These are phyloP conservation scores for Hyalella azteca DNA, from an alignment of 2,888 invertebrate species.

Conservation along the genomic window DNA sequence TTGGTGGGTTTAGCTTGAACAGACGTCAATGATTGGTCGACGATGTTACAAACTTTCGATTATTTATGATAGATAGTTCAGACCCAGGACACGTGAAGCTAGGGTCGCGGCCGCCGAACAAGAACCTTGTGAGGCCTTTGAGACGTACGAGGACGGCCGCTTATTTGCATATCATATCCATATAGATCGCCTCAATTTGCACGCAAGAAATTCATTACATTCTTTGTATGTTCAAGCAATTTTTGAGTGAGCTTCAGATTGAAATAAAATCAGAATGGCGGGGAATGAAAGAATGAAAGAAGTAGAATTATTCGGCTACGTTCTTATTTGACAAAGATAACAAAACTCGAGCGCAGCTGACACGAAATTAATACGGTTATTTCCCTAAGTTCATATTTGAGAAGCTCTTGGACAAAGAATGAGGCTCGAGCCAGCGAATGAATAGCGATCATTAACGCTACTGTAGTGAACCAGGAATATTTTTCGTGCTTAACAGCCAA, in stretches of 20 bases:
- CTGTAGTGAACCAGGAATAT: too few species aligned
- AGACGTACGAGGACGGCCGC: too few species aligned
- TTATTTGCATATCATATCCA: slow-evolving; percentile 34
- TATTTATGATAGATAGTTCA: too few species aligned
- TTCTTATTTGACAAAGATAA: slow-evolving; percentile 19
- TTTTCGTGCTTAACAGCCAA: too few species aligned
- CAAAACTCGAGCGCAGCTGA: slow-evolving; percentile 13
- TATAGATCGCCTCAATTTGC: slow-evolving; percentile 37
- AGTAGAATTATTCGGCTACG: neutral
- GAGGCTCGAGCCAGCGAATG: neutral
- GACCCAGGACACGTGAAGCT: too few species aligned
- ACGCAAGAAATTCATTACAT: slow-evolving; percentile 34
- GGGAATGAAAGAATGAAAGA: neutral
- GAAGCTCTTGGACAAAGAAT: neutral
- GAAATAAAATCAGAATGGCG: slow-evolving; percentile 26
- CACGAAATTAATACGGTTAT: slow-evolving; percentile 28
- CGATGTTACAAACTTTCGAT: too few species aligned
- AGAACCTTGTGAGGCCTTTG: too few species aligned
- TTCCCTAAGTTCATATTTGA: slow-evolving; percentile 24
- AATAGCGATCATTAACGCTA: too few species aligned
- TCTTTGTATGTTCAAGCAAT: slow-evolving; percentile 27
- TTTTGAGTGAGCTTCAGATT: slow-evolving; percentile 27
- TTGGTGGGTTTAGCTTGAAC: too few species aligned
- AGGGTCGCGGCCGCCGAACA: too few species aligned
- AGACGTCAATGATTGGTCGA: too few species aligned